Percentiles rank a stretch among this genome's conserved stretches.
Conservation (phyloP, 2,888 invertebrate genomes). For the Furcula furcula region DNA sequence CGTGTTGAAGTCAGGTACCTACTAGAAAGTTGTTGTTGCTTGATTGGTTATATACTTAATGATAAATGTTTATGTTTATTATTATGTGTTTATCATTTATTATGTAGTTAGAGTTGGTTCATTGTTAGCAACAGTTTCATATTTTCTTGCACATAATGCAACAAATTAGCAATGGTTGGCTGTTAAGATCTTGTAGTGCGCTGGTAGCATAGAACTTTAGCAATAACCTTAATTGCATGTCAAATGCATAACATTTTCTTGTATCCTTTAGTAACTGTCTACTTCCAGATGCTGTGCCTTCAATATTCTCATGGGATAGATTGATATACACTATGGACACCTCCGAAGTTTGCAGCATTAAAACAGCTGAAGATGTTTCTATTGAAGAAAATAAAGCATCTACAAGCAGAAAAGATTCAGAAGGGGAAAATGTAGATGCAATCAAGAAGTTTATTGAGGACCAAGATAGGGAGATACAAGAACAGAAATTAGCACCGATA, state of each 20-base stretch:
- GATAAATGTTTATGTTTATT: slow-evolving; percentile 14
- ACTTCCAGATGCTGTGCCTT: slow-evolving; percentile 84
- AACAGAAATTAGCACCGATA: slow-evolving; percentile 17
- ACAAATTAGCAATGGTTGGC: too few relatives aligned
- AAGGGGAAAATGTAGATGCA: slow-evolving; percentile 63
- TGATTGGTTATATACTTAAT: slow-evolving; percentile 23
- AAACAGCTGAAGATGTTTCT: slow-evolving; percentile 8
- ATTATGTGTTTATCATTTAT: slow-evolving; percentile 7
- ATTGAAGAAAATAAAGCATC: slow-evolving; percentile 18
- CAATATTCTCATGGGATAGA: slow-evolving; percentile 85
- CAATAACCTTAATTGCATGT: slow-evolving; percentile 24
- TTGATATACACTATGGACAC: slow-evolving; percentile 36
- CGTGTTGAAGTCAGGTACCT: slow-evolving; percentile 83
- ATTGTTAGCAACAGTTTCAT: too few relatives aligned
- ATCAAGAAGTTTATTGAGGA: slow-evolving; percentile 64
- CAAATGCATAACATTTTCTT: slow-evolving; percentile 3
- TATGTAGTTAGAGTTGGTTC: too few relatives aligned
- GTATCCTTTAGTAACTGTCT: neutral
- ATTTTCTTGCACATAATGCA: too few relatives aligned
- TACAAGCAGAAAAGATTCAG: slow-evolving; percentile 46
- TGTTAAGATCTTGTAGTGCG: too few relatives aligned
- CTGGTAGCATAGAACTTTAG: too few relatives aligned
- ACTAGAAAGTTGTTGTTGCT: slow-evolving; percentile 27
- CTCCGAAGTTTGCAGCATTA: too few relatives aligned
- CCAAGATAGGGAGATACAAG: slow-evolving; percentile 51